A percentile compares a stretch with the other conserved stretches of the same genome.
Conservation (phyloP, 1,140 invertebrate genomes). For the Mactra quadrangularis region DNA sequence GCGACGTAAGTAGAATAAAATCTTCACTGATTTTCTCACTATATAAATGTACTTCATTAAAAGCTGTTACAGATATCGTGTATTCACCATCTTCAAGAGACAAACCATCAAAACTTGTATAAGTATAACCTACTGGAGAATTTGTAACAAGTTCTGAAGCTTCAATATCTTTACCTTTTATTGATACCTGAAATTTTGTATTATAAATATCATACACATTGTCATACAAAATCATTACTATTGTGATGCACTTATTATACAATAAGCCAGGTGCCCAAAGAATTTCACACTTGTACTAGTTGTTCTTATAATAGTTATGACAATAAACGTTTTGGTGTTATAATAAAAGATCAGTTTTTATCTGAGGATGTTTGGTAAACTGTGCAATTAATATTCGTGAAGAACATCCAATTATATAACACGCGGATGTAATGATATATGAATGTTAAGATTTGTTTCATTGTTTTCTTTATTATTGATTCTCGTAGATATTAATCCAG, state of each 20-base stretch:
- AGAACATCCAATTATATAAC: too few relatives aligned
- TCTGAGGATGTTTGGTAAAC: too few relatives aligned
- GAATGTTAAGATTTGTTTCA: too few relatives aligned
- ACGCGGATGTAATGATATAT: too few relatives aligned
- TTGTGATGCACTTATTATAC: not conserved
- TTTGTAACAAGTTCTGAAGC: conserved; percentile 10
- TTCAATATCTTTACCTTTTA: not conserved
- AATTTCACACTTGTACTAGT: not conserved
- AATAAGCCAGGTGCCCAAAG: too few relatives aligned
- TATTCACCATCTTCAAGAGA: conserved; percentile 7
- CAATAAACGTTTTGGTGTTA: not conserved
- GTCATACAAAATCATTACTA: not conserved
- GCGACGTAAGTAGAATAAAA: not conserved
- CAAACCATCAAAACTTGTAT: conserved; percentile 17
- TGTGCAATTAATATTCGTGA: too few relatives aligned
- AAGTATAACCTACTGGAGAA: not conserved
- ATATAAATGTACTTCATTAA: conserved; percentile 42
- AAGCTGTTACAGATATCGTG: conserved; percentile 19
- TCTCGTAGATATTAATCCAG: too few relatives aligned
- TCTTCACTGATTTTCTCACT: not conserved
- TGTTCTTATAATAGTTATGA: not conserved
- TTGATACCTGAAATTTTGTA: not conserved
- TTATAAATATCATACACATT: not conserved
- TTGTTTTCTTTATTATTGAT: too few relatives aligned
- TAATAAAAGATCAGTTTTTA: too few relatives aligned